Base-by-base conservation (phyloP, 2,888 invertebrate genomes). In the Odiellus spinosus region DNA sequence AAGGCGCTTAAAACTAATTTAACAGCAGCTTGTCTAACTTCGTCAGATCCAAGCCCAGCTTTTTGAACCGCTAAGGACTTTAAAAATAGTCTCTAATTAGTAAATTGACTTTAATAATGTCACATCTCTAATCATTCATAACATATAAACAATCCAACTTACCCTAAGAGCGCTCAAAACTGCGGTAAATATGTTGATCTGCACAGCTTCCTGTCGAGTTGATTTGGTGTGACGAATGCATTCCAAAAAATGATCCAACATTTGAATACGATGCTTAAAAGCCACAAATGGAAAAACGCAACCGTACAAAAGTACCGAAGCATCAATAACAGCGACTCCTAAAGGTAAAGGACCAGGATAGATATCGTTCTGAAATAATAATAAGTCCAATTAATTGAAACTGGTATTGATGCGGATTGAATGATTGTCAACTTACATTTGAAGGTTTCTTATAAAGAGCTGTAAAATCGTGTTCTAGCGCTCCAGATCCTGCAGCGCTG, bases 141-240 rank as follows among this genome's bases (percentile, higher is more conserved):
- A 12, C 14, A 2, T 10, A 19, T 8, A 10, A 15, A 41, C 4
- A 19, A 15, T 19, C 2, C 4, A 47, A 21, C 50, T 41, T 53
- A 68, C 68, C 63, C 88, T 81, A 58, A 96, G 68, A 1, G 93
- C 91, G 56, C 86, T 77, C 43, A 96, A 67, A 20, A 96, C 69
- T 0, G 95, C 91, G 0, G 93, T 88, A 64, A 93, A 88, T 45
- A 96, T 84, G 65, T 98, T 98, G 70, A 93, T 82, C 66, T 95
- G 93, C 15, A 83, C 82, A 1, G 93, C 93, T 64, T 95, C 93
- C 61, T 91, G 91, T 11, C 93, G 75, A 0, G 80, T 77, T 11
- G 87, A 87, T 63, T 93, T 93, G 0, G 90, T 57, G 53, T 88
- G 85, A 39, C 64, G 63, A 57, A 95, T 86, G 63, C 91, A 93